A percentile compares a stretch with the other conserved stretches of the same genome.
These are phyloP conservation scores for Xenentodon cancila DNA, from an alignment of 2,797 vertebrate species.

Conservation along the genomic window DNA sequence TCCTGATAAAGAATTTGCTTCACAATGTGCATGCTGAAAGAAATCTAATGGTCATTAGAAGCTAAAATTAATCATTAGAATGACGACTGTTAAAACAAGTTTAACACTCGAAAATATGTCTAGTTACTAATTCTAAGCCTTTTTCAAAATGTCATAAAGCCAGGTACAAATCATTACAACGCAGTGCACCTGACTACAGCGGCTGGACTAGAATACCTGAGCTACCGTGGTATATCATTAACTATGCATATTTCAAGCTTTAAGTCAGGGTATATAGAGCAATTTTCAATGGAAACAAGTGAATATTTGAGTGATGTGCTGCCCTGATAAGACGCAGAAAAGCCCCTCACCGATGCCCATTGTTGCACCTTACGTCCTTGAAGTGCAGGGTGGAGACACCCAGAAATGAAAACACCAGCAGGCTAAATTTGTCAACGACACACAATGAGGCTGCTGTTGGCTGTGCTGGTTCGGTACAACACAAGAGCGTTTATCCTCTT, in stretches of 20 bases:
- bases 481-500: background rate
- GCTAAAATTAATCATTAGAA: too few relatives aligned
- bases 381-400: conserved; percentile 68
- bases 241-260: background rate
- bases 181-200: conserved; percentile 13
- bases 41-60: background rate
- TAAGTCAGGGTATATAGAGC: conserved; percentile 38
- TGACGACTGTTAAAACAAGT: too few relatives aligned
- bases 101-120: background rate
- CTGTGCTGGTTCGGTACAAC: conserved; percentile 35
- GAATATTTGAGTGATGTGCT: conserved; percentile 71
- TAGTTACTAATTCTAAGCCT: background rate
- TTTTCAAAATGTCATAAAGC: background rate
- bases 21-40: background rate
- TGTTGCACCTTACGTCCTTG: conserved; percentile 75
- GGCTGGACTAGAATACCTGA: background rate
- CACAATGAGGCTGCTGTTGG: conserved; percentile 63
- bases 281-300: conserved; percentile 56
- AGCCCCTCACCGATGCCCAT: conserved; percentile 61
- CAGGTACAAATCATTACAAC: conserved; percentile 3
- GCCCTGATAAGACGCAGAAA: conserved; percentile 54
- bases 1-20: background rate
- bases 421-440: conserved; percentile 62
- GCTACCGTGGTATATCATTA: background rate
- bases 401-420: conserved; percentile 57